A percentile compares a stretch with the other conserved stretches of the same genome.
phyloP scores from a whole-genome alignment of 2,888 invertebrate genomes.

The Acleris holmiana region DNA sequence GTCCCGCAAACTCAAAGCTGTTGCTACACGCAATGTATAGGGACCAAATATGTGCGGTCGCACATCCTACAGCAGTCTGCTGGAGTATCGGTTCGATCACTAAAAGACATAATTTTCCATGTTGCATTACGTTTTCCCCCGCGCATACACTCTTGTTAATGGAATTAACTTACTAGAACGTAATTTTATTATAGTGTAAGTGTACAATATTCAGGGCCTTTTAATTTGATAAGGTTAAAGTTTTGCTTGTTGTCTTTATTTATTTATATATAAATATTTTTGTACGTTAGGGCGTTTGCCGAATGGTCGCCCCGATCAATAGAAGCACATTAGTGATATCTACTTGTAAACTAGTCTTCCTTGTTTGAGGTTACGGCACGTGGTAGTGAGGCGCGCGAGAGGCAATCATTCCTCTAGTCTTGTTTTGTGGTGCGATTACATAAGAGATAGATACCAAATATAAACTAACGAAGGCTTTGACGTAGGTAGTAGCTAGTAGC shows the following conservation, averaged over 20 bases:
- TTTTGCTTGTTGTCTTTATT: slow-evolving; percentile 80
- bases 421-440: slow-evolving; percentile 81
- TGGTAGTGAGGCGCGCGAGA: slow-evolving; percentile 66
- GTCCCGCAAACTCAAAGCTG: slow-evolving; percentile 22
- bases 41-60: slow-evolving; percentile 60
- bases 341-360: slow-evolving; percentile 83
- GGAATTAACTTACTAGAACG: slow-evolving; percentile 48
- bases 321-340: slow-evolving; percentile 79
- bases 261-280: slow-evolving; percentile 67
- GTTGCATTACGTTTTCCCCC: slow-evolving; percentile 49
- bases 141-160: slow-evolving; percentile 51
- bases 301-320: slow-evolving; percentile 68
- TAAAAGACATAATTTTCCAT: slow-evolving; percentile 75
- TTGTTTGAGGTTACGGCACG: slow-evolving; percentile 64
- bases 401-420: slow-evolving; percentile 84
- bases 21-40: slow-evolving; percentile 54
- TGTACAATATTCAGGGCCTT: slow-evolving; percentile 78
- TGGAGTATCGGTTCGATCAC: slow-evolving; percentile 46
- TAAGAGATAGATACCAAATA: slow-evolving; percentile 76
- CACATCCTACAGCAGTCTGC: slow-evolving; percentile 37
- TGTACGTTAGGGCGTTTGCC: slow-evolving; percentile 66
- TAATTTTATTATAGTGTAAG: slow-evolving; percentile 66
- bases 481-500: slow-evolving; percentile 58
- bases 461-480: slow-evolving; percentile 79
- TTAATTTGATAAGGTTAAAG: slow-evolving; percentile 75